A percentile compares a stretch with the other conserved stretches of the same genome.
phyloP scores from a whole-genome alignment of 2,797 vertebrate genomes.

The Pseudocheirus occidentalis region DNA sequence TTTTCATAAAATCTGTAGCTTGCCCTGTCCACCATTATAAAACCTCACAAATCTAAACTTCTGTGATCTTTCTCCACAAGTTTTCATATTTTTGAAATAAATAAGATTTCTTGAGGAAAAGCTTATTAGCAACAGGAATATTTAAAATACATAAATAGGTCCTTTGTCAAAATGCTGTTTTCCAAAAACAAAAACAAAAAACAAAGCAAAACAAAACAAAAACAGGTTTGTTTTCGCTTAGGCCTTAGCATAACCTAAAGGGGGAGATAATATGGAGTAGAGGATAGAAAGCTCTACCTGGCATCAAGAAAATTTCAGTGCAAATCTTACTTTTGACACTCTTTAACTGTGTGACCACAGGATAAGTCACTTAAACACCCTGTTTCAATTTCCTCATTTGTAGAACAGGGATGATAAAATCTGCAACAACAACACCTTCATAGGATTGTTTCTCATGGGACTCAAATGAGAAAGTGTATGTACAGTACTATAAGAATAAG shows the following conservation, averaged over 20 bases:
- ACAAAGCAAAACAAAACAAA: too few species aligned
- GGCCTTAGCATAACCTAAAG: background rate
- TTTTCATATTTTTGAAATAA: background rate
- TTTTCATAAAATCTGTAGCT: background rate
- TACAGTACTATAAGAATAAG: background rate
- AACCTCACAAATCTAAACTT: background rate
- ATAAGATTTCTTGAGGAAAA: too few species aligned
- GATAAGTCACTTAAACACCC: background rate
- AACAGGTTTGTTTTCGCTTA: background rate
- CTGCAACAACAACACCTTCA: background rate
- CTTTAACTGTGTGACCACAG: background rate
- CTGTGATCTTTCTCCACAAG: background rate
- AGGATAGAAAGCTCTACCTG: background rate
- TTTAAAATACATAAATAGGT: background rate
- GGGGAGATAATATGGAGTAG: background rate
- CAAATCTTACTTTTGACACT: background rate
- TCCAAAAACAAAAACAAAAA: background rate
- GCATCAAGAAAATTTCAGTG: background rate
- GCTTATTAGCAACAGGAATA: background rate
- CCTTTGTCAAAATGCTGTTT: background rate
- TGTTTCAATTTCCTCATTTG: background rate
- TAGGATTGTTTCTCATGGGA: background rate
- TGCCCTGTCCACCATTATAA: background rate
- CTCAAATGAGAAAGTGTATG: background rate
- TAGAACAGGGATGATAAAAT: background rate